Evolutionary conservation across 2,113 vertebrate genomes (phyloP).

Genomic region (Protobothrops mucrosquamatus): DNA sequence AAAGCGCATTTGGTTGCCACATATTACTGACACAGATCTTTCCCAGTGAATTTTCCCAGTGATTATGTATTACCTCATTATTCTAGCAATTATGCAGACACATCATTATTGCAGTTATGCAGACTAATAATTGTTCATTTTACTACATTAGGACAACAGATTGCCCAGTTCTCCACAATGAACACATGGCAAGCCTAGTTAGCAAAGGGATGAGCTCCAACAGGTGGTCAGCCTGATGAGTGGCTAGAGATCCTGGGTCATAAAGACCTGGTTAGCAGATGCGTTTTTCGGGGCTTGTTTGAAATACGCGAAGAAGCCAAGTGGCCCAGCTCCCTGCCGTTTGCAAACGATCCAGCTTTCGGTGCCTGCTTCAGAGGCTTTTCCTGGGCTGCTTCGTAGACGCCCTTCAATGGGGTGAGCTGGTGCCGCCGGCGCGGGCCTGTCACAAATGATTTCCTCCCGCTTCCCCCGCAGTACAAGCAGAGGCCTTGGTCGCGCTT

Average conservation of each 20-base stretch:
- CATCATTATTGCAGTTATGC: too few species aligned
- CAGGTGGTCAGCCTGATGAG: too few species aligned
- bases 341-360: neutral
- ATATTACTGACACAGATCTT: too few species aligned
- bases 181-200: neutral
- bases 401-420: slow-evolving; percentile 81
- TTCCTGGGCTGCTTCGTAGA: slow-evolving; percentile 82
- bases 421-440: slow-evolving; percentile 80
- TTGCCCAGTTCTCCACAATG: neutral
- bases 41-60: too few species aligned
- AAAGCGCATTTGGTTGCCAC: too few species aligned
- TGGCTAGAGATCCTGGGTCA: neutral
- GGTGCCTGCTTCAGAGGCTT: slow-evolving; percentile 30
- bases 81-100: too few species aligned
- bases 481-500: slow-evolving; percentile 81
- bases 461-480: slow-evolving; percentile 83
- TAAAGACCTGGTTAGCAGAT: too few species aligned
- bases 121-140: too few species aligned
- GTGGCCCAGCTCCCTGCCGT: neutral
- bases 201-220: neutral
- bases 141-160: too few species aligned
- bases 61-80: too few species aligned
- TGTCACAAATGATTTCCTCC: slow-evolving; percentile 82
- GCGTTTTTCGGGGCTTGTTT: neutral
- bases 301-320: too few species aligned